These are phyloP conservation scores for Sebastes vulpes DNA, from an alignment of 2,797 vertebrate genomes.

Conservation along the genomic window DNA sequence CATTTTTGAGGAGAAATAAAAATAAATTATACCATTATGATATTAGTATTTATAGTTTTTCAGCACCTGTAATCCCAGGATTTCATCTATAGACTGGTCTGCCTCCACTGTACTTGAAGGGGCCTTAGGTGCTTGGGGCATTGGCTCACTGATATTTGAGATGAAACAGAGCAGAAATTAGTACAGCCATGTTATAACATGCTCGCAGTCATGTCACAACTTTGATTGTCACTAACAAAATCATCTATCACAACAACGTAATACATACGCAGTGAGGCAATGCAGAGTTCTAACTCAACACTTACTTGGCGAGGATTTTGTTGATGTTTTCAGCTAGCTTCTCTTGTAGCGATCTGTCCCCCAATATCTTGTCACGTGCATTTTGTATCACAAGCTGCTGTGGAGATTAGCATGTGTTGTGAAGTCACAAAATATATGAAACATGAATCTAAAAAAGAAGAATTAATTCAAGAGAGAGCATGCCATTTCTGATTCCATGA, in stretches of 20 bases:
- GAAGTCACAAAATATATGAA: background rate
- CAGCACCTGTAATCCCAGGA: conserved; percentile 94
- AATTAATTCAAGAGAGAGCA: too few relatives aligned
- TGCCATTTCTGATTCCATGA: background rate
- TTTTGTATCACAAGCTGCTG: conserved; percentile 99
- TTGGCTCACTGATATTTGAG: conserved; percentile 84
- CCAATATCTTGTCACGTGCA: conserved; percentile 96
- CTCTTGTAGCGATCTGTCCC: conserved; percentile 95
- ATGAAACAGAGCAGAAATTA: conserved; percentile 2
- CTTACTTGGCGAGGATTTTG: conserved; percentile 96
- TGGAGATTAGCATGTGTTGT: conserved; percentile 49
- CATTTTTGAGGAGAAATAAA: background rate
- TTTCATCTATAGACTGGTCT: conserved; percentile 97
- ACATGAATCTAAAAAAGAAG: background rate
- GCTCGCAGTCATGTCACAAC: background rate
- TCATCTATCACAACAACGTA: too few relatives aligned
- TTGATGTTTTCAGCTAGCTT: conserved; percentile 99
- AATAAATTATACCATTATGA: background rate
- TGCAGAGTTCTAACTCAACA: background rate
- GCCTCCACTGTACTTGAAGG: conserved; percentile 87
- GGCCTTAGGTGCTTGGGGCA: conserved; percentile 87
- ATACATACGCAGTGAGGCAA: background rate
- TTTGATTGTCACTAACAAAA: background rate
- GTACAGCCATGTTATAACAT: background rate
- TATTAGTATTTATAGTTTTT: background rate